Evolutionary conservation across 2,797 vertebrate genomes (phyloP).

Genomic region (Selene dorsalis): DNA sequence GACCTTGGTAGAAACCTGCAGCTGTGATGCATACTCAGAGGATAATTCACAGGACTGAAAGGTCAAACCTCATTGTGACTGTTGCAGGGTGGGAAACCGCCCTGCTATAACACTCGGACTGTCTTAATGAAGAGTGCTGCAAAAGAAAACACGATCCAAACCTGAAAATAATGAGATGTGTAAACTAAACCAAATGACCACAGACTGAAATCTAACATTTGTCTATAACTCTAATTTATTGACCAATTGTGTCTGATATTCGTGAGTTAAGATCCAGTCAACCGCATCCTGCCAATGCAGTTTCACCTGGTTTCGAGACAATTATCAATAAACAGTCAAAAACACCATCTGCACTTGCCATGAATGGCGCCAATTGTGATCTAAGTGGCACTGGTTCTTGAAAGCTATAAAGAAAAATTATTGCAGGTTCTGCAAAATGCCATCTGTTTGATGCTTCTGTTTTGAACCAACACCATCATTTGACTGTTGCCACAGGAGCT

Average conservation of each 20-base stretch:
- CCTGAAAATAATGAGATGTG: constrained; percentile 1
- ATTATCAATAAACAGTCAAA: constrained; percentile 54
- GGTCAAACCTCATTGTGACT: constrained; percentile 67
- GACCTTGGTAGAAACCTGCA: constrained; percentile 61
- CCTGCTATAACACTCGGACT: constrained; percentile 3
- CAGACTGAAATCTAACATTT: background rate
- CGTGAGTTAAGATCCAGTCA: constrained; percentile 20
- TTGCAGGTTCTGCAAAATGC: constrained; percentile 64
- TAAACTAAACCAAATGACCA: background rate
- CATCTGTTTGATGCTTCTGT: constrained; percentile 70
- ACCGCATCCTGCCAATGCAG: constrained; percentile 24
- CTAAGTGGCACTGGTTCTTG: constrained; percentile 47
- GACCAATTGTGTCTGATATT: constrained; percentile 20
- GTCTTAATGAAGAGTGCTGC: background rate
- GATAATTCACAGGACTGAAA: constrained; percentile 55
- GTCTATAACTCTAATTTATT: constrained; percentile 30
- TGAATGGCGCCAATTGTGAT: constrained; percentile 36
- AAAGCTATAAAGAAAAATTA: constrained; percentile 68
- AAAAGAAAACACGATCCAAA: background rate
- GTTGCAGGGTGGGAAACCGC: constrained; percentile 18
- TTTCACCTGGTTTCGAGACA: constrained; percentile 53
- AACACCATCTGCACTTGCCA: constrained; percentile 65
- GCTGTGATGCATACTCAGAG: constrained; percentile 41
- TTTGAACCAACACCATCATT: constrained; percentile 47
- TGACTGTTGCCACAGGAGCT: constrained; percentile 34